Evolutionary conservation across 1,140 invertebrate species (phyloP), one percentile per base, ranked within the genome.

Genomic region (Dreissena polymorpha): DNA sequence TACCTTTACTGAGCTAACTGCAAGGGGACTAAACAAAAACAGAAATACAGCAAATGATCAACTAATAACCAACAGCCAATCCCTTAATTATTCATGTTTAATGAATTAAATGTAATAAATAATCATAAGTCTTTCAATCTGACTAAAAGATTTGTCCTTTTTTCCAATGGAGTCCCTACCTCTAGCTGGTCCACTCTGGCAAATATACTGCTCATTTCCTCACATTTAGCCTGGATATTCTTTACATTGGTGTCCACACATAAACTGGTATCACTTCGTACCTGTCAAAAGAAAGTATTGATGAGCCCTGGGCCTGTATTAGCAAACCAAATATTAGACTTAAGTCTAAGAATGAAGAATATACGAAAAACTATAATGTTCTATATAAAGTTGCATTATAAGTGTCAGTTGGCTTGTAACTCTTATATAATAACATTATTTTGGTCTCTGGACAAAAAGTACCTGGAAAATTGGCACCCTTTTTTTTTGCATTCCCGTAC

Each of bases 161-260:
- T n/a, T n/a, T n/a, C n/a, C n/a, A n/a, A n/a, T n/a, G n/a, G n/a
- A n/a, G n/a, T n/a, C n/a, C 39, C 25, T 80, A 91, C 91, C 90
- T 91, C 91, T n/a, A 92, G 81, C 69, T 86, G 87, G 83, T 92
- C 91, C 72, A 92, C 88, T 77, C 87, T 89, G 12, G 86, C 85
- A 88, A 92, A 92, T 23, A 90, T 87, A 60, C 75, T 57, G 50
- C 90, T 70, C 86, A 92, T 91, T 39, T 91, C 86, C 21, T 55
- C 53, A 85, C 89, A 88, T 85, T 91, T 92, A 18, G 64, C 78
- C 71, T 90, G 85, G 51, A 92, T 90, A 60, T 89, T 84, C 69
- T 88, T 89, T 53, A 92, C 50, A 12, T 89, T 91, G 70, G 85
- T 90, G 53, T 88, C 87, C 65, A 91, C 72, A 86, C 91, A 92